These are phyloP conservation scores for Malacoraja senta DNA, from an alignment of 2,797 vertebrate species.

Conservation along the genomic window DNA sequence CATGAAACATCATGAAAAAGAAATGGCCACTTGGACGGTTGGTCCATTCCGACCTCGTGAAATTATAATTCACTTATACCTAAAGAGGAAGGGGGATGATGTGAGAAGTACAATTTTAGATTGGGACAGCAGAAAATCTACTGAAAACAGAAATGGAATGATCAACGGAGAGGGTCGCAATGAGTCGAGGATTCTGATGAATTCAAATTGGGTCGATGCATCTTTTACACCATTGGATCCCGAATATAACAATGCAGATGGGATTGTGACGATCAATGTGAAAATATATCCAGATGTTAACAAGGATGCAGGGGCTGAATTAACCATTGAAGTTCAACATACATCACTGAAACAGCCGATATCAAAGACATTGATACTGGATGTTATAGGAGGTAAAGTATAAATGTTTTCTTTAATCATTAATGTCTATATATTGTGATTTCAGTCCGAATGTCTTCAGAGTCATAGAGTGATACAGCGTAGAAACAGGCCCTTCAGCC, in stretches of 20 bases:
- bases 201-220: not conserved
- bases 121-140: not conserved
- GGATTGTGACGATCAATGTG: not conserved
- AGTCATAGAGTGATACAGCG: too few species aligned
- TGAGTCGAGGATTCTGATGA: not conserved
- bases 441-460: not conserved
- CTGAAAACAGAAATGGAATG: too few species aligned
- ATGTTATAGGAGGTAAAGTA: slow-evolving; percentile 28
- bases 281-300: slow-evolving; percentile 9
- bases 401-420: not conserved
- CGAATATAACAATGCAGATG: not conserved
- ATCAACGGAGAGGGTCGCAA: too few species aligned
- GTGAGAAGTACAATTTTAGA: not conserved
- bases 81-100: not conserved
- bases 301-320: not conserved
- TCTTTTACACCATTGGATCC: not conserved
- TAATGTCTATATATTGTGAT: not conserved
- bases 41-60: slow-evolving; percentile 39
- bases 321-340: slow-evolving; percentile 19
- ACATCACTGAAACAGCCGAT: too few species aligned
- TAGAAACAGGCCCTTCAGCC: too few species aligned
- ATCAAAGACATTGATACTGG: not conserved
- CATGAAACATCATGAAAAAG: slow-evolving; percentile 40
- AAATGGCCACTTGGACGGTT: not conserved
- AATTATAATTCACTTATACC: not conserved